Evolutionary conservation across 2,888 invertebrate species (phyloP), one percentile per base, ranked within the genome.

Genomic region (Drosophila lutescens): DNA sequence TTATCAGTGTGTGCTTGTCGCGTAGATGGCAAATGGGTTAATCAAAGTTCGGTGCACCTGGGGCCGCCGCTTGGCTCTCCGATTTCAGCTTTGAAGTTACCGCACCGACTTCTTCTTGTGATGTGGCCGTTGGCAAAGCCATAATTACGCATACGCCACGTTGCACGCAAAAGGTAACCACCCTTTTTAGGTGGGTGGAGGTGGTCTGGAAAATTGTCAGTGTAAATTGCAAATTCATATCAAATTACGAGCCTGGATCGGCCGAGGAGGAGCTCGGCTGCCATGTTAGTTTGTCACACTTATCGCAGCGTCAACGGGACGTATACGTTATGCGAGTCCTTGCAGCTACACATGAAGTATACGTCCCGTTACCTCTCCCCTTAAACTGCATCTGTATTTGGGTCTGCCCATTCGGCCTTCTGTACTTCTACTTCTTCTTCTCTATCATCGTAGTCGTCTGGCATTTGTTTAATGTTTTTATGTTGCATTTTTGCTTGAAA

Each of bases 401-500:
- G 23, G 23, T 43, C 50, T 32, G 49, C 32, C 55, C 41, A 41
- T 41, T 41, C 17, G 41, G 20, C 20, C 20, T 3, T 20, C 20
- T 20, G 20, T 20, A 20, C 20, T 20, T 0, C 12, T 34, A 1
- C 15, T 17, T 54, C 23, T 23, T 57, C 15, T 32, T 60, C 26
- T 17, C 53, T 15, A 7, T 41, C 23, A 34, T 36, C 40, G 17
- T 53, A 44, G n/a, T 49, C 51, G 63, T 79, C 73, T 84, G 84
- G 79, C 82, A 86, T 83, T 86, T 84, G 87, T 80, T 84, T 80
- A 86, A 84, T 86, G 81, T 79, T 81, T 81, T 89, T 85, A 75
- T 62, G 85, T 56, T 88, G 85, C 77, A 88, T 69, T 86, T 66
- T 86, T 69, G 61, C 81, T 67, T 86, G 78, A 88, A 80, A 88